These are phyloP conservation scores for Podilymbus podiceps DNA, from an alignment of 2,113 vertebrate species.

Conservation along the genomic window DNA sequence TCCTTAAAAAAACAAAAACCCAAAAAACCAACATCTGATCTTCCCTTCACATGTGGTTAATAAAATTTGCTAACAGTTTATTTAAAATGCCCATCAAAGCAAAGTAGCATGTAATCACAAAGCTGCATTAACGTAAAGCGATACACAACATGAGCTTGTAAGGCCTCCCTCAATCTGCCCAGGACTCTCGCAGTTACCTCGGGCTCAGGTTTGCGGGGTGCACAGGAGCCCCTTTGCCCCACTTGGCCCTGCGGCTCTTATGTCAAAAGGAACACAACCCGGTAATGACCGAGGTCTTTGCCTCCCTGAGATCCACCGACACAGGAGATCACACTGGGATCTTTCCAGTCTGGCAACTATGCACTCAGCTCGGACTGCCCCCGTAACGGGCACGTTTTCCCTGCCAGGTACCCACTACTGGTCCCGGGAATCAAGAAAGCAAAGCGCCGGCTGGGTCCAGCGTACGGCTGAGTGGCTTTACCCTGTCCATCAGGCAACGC, in stretches of 20 bases:
- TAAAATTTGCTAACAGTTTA: neutral
- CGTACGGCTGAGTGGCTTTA: fast-evolving
- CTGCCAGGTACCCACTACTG: neutral
- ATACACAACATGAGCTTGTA: neutral
- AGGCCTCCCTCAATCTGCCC: neutral
- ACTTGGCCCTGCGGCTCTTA: neutral
- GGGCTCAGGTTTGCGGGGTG: neutral
- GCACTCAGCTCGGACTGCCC: neutral
- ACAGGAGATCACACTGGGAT: neutral
- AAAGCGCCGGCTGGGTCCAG: neutral
- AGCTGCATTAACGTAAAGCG: neutral
- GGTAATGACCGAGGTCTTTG: neutral
- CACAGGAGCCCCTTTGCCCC: neutral
- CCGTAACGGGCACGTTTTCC: fast-evolving
- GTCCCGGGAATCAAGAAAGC: neutral
- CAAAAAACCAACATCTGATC: too few relatives aligned
- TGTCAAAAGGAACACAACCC: neutral
- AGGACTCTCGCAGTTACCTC: neutral
- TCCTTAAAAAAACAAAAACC: neutral
- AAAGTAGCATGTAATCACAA: neutral
- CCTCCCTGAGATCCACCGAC: neutral
- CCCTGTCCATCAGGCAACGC: neutral
- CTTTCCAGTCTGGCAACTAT: neutral
- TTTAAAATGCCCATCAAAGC: neutral
- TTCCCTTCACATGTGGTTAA: neutral